These are phyloP conservation scores for Chaetodon trifascialis DNA, from an alignment of 2,113 vertebrate genomes.

Conservation along the genomic window DNA sequence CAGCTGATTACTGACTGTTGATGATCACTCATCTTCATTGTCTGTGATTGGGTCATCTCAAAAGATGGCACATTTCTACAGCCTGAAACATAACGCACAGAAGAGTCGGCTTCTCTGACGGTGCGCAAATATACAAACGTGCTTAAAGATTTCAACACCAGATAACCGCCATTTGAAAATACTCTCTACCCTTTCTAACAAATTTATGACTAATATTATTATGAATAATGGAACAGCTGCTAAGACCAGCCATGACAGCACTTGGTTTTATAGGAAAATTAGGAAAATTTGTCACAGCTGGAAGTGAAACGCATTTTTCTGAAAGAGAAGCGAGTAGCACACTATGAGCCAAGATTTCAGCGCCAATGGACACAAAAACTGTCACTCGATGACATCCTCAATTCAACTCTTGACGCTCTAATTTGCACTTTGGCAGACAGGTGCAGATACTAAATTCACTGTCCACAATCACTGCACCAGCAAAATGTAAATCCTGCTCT, in stretches of 20 bases:
- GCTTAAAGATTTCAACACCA: neutral
- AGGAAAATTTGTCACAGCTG: slow-evolving; percentile 17
- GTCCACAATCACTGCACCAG: slow-evolving; percentile 6
- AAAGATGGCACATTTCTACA: neutral
- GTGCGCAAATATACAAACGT: neutral
- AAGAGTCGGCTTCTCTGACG: neutral
- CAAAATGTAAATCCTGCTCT: slow-evolving; percentile 16
- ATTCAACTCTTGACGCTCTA: neutral
- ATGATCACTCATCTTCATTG: slow-evolving; percentile 29
- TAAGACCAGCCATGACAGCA: neutral
- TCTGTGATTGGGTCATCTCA: slow-evolving; percentile 27
- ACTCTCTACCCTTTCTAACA: neutral
- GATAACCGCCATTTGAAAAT: neutral
- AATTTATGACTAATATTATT: slow-evolving; percentile 3
- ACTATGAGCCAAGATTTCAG: neutral
- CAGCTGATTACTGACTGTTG: slow-evolving; percentile 39
- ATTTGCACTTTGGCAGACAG: slow-evolving; percentile 4
- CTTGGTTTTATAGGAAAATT: slow-evolving; percentile 17
- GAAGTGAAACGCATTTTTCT: neutral
- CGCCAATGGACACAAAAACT: slow-evolving; percentile 1
- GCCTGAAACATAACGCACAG: neutral
- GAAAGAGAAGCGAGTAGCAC: slow-evolving; percentile 14
- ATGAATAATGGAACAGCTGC: neutral
- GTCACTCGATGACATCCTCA: slow-evolving; percentile 1
- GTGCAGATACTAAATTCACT: slow-evolving; percentile 13